phyloP scores from a whole-genome alignment of 1,140 invertebrate species.

The Musca domestica region DNA sequence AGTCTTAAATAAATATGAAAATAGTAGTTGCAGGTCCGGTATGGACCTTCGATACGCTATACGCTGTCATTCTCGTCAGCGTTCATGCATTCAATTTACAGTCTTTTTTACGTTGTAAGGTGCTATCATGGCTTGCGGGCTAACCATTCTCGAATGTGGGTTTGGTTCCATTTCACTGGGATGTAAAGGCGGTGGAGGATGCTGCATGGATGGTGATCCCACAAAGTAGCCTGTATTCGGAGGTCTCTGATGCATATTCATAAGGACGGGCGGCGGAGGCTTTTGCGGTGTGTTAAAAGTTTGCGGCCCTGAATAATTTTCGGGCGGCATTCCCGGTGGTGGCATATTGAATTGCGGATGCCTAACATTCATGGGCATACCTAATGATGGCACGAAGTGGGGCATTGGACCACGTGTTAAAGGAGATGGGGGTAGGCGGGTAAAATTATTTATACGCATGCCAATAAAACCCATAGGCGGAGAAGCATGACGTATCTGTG shows the following conservation, averaged over 20 bases:
- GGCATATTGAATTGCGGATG: slow-evolving; percentile 22
- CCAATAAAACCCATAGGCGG: slow-evolving; percentile 17
- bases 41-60: background rate
- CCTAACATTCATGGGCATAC: slow-evolving; percentile 1
- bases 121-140: slow-evolving; percentile 22
- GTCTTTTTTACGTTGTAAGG: slow-evolving; percentile 25
- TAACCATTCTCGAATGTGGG: background rate
- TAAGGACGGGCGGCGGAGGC: background rate
- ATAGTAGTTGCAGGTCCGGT: too few species aligned
- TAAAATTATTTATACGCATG: slow-evolving; percentile 24
- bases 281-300: slow-evolving; percentile 6
- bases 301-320: background rate
- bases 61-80: background rate
- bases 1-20: too few species aligned
- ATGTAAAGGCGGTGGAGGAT: slow-evolving; percentile 6
- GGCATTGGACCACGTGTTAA: background rate
- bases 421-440: slow-evolving; percentile 16
- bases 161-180: background rate
- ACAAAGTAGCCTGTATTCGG: background rate
- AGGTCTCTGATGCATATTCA: slow-evolving; percentile 5
- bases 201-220: background rate
- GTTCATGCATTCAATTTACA: slow-evolving; percentile 11
- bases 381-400: background rate
- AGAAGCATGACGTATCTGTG: slow-evolving; percentile 1
- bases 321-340: slow-evolving; percentile 18